Conservation (phyloP, 2,888 invertebrate genomes). For the Didymodactylos carnosus region DNA sequence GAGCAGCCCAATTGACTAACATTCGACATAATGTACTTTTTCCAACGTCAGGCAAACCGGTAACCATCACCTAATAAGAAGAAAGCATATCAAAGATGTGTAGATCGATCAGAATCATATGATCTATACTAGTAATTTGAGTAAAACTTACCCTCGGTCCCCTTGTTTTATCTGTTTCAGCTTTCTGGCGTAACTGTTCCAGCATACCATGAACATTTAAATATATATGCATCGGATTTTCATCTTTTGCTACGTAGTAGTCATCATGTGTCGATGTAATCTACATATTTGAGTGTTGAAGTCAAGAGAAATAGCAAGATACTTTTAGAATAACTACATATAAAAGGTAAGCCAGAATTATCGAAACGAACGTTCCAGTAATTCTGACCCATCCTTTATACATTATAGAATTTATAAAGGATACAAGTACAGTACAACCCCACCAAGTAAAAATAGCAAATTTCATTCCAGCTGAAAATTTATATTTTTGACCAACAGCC, state of each 20-base stretch:
- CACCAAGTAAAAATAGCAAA: slow-evolving; percentile 9
- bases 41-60: background rate
- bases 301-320: background rate
- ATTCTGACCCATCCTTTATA: too few relatives aligned
- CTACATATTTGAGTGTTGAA: too few relatives aligned
- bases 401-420: too few relatives aligned
- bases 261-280: slow-evolving; percentile 1
- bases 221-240: slow-evolving; percentile 88
- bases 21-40: slow-evolving; percentile 61
- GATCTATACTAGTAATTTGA: background rate
- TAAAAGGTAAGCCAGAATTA: too few relatives aligned
- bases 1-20: slow-evolving; percentile 76
- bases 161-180: slow-evolving; percentile 45
- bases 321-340: background rate
- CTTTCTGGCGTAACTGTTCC: slow-evolving; percentile 63
- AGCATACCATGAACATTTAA: slow-evolving; percentile 82
- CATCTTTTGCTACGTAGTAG: slow-evolving; percentile 27
- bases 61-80: background rate
- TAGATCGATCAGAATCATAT: too few relatives aligned
- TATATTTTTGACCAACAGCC: slow-evolving; percentile 4
- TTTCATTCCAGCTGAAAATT: slow-evolving; percentile 9
- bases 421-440: slow-evolving; percentile 5
- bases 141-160: slow-evolving; percentile 34
- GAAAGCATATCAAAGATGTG: too few relatives aligned
- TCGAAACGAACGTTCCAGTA: too few relatives aligned